These are phyloP conservation scores for Plebejus argus DNA, from an alignment of 2,888 invertebrate species.

Conservation along the genomic window DNA sequence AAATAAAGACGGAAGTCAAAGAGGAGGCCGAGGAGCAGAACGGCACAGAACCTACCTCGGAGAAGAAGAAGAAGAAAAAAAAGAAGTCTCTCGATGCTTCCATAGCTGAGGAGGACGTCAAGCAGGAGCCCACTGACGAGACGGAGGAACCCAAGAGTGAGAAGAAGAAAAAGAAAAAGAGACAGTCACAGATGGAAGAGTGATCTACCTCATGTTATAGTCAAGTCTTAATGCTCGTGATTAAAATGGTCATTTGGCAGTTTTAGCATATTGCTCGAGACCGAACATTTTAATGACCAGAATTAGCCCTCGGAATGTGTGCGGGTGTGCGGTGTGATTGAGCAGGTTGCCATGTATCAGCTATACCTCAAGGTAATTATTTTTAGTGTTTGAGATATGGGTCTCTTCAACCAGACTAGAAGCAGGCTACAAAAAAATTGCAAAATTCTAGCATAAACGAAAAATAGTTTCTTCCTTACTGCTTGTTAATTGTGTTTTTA, in stretches of 20 bases:
- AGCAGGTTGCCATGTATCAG: neutral
- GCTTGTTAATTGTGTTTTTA: neutral
- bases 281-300: neutral
- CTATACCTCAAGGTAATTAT: neutral
- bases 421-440: neutral
- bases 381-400: neutral
- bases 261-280: neutral
- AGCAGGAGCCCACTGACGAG: slow-evolving; percentile 43
- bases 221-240: neutral
- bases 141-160: slow-evolving; percentile 61
- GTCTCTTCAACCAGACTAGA: neutral
- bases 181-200: slow-evolving; percentile 60
- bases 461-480: neutral
- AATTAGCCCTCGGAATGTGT: neutral
- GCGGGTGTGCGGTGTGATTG: neutral
- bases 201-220: slow-evolving; percentile 47
- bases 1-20: slow-evolving; percentile 44
- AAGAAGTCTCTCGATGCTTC: slow-evolving; percentile 67
- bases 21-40: slow-evolving; percentile 47
- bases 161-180: slow-evolving; percentile 66
- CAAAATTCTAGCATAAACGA: neutral
- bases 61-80: slow-evolving; percentile 77
- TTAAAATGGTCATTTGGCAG: neutral
- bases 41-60: slow-evolving; percentile 54
- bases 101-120: slow-evolving; percentile 49